Conservation (phyloP, 2,113 vertebrate species). For the Malaclemys terrapin region DNA sequence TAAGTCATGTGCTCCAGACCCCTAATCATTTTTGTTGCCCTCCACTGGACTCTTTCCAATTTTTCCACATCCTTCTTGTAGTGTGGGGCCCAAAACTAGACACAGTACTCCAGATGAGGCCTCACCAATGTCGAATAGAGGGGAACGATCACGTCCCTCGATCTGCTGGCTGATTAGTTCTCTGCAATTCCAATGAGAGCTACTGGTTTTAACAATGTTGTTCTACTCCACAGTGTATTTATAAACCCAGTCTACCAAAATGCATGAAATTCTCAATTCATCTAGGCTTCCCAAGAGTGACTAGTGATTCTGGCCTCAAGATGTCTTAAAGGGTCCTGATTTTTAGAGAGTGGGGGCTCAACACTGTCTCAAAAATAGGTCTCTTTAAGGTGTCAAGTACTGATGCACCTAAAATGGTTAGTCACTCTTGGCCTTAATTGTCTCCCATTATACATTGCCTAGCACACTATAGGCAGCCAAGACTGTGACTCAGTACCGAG, state of each 20-base stretch:
- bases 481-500: not conserved
- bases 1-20: too few species aligned
- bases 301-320: not conserved
- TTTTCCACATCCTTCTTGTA: too few species aligned
- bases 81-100: too few species aligned
- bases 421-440: not conserved
- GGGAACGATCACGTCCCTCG: too few species aligned
- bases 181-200: not conserved
- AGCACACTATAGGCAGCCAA: not conserved
- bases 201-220: accelerated
- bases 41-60: too few species aligned
- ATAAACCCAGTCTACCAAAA: not conserved
- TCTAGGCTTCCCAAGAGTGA: not conserved
- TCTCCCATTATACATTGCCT: accelerated
- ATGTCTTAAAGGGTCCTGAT: not conserved
- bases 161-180: not conserved
- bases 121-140: too few species aligned
- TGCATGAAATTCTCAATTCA: accelerated
- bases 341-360: not conserved
- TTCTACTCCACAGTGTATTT: not conserved
- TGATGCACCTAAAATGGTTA: accelerated
- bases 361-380: not conserved
- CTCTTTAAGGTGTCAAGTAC: not conserved
- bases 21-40: too few species aligned
- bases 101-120: too few species aligned